Conservation (phyloP, 2,797 vertebrate genomes). For the Alca torda region DNA sequence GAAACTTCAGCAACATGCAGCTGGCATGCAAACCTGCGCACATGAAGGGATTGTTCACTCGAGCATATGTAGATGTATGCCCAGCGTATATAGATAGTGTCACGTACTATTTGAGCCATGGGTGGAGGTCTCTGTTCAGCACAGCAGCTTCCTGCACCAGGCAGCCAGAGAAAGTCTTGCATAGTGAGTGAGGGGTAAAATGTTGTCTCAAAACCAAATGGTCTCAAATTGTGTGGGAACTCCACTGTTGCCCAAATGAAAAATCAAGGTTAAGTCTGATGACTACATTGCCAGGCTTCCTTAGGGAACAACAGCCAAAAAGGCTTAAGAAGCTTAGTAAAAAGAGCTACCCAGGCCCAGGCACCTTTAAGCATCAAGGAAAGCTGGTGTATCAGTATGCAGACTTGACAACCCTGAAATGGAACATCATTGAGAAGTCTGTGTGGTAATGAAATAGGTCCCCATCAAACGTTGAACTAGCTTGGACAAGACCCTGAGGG, state of each 20-base stretch:
- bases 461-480: not conserved
- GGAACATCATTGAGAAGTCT: not conserved
- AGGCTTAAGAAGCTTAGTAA: not conserved
- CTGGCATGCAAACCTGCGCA: not conserved
- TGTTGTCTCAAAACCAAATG: not conserved
- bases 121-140: not conserved
- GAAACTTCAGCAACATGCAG: not conserved
- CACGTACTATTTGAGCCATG: not conserved
- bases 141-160: not conserved
- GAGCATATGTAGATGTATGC: not conserved
- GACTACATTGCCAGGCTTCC: not conserved
- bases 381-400: not conserved
- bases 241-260: not conserved
- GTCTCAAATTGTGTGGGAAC: not conserved
- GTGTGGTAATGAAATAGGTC: not conserved
- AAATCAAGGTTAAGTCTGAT: not conserved
- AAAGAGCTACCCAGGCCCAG: not conserved
- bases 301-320: not conserved
- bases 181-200: not conserved
- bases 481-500: not conserved
- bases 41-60: not conserved
- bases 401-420: not conserved
- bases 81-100: not conserved
- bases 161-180: not conserved
- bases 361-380: not conserved